Percentiles rank a stretch among this genome's conserved stretches.
Conservation (phyloP, 2,888 invertebrate genomes). For the Drosophila paramelanica region DNA sequence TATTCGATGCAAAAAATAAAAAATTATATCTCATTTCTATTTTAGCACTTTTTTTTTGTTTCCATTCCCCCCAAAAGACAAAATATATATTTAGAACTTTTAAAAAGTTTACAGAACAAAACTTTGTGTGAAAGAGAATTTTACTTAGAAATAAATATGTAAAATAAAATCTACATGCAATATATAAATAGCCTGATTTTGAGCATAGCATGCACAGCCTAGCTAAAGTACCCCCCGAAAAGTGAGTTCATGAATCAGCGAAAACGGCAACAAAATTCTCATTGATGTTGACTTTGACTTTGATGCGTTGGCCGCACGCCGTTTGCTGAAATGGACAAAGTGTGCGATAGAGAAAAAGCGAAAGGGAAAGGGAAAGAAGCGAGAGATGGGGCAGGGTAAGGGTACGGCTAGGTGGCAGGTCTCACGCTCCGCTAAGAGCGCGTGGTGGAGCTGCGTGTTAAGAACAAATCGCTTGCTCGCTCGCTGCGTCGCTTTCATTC, state of each 20-base stretch:
- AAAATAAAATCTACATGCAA: too few relatives aligned
- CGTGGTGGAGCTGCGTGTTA: conserved; percentile 62
- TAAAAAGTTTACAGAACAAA: too few relatives aligned
- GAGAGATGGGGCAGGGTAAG: background rate
- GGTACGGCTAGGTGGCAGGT: conserved; percentile 23
- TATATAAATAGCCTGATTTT: too few relatives aligned
- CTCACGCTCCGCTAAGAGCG: conserved; percentile 67
- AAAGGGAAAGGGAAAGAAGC: background rate
- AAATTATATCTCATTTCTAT: too few relatives aligned
- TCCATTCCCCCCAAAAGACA: too few relatives aligned
- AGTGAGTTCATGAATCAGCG: conserved; percentile 26
- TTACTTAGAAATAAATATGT: too few relatives aligned
- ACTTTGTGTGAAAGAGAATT: too few relatives aligned
- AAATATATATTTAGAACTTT: too few relatives aligned
- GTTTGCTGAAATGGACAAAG: conserved; percentile 26
- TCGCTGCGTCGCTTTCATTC: conserved; percentile 65
- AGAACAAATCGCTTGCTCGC: conserved; percentile 62
- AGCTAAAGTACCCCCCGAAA: conserved; percentile 10
- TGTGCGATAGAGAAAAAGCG: background rate
- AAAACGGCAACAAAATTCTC: conserved; percentile 47
- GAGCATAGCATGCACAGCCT: background rate
- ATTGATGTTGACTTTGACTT: conserved; percentile 70
- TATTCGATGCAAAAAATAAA: too few relatives aligned
- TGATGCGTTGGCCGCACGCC: conserved; percentile 69
- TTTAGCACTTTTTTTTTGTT: too few relatives aligned